Evolutionary conservation across 2,113 vertebrate species (phyloP), one percentile per base, ranked within the genome.

Genomic region (Triplophysa dalaica): DNA sequence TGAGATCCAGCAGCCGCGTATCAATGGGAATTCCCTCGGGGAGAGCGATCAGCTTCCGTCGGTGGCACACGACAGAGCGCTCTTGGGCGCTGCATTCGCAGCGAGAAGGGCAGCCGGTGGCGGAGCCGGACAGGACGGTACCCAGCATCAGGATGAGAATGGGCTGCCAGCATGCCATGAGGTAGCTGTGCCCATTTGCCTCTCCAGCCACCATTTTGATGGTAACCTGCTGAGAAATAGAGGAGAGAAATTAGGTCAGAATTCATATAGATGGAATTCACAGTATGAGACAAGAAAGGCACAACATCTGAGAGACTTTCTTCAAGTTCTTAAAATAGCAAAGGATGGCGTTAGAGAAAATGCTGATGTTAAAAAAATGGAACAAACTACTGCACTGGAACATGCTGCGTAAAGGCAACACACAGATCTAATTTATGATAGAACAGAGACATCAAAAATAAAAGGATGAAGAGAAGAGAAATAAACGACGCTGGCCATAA

Each of bases 101-200:
- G 86, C 96, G 94, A 0, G 97, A 97, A 0, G 98, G 98, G 90
- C 97, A 99, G 86, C 97, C 98, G 0, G 95, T 96, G 89, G 98
- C 95, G 0, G 97, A 97, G 85, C 97, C 97, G 0, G 97, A 98
- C 73, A 99, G 93, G 85, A 97, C 96, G 2, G 96, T 97, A 80
- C 96, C 97, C 89, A 99, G 89, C 93, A 99, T 95, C 90, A 99
- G 94, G 83, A 99, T 93, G 87, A 99, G 96, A 87, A 99, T 96
- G 77, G 97, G 96, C 94, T 98, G 97, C 96, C 97, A 99, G 94
- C 97, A 98, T 82, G 96, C 94, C 93, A 97, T 93, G 90, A 98
- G 92, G 93, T 96, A 95, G 94, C 94, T 96, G 94, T 95, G 95
- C 93, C 96, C 94, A 84, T 94, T 95, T 87, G 89, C 91, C 85